phyloP scores from a whole-genome alignment of 2,888 invertebrate genomes.

The Noctuana brunneofusca region DNA sequence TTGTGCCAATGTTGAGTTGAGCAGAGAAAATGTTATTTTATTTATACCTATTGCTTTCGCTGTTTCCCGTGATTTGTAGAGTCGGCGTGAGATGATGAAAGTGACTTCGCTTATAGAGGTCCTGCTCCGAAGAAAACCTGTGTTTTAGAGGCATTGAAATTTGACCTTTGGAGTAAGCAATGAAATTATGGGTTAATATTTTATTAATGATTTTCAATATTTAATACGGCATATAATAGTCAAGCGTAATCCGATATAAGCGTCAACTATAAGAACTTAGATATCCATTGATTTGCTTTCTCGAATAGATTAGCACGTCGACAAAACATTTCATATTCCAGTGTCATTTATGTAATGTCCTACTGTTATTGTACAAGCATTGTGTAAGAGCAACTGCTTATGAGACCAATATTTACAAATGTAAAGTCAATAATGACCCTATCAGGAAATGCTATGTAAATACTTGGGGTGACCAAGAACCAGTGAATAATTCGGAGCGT shows the following conservation, averaged over 20 bases:
- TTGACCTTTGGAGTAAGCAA: no score
- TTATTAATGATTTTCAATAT: no score
- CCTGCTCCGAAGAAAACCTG: no score
- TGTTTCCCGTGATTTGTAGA: no score
- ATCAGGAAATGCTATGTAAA: neutral
- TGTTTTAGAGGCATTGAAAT: no score
- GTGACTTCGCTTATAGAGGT: neutral
- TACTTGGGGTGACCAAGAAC: neutral
- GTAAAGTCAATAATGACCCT: slow-evolving; percentile 1
- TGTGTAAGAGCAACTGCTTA: neutral
- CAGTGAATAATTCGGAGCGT: neutral
- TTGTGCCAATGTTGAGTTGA: neutral
- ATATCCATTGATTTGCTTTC: neutral
- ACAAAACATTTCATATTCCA: slow-evolving; percentile 4
- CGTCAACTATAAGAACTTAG: neutral
- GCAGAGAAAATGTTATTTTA: neutral
- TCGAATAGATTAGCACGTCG: neutral
- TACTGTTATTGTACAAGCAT: neutral
- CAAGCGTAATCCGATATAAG: neutral
- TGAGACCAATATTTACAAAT: slow-evolving; percentile 1
- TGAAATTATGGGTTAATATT: no score
- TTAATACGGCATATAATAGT: no score
- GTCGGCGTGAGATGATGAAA: no score
- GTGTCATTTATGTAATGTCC: neutral
- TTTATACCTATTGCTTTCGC: neutral